phyloP scores from a whole-genome alignment of 2,113 vertebrate genomes.

The Tichodroma muraria region DNA sequence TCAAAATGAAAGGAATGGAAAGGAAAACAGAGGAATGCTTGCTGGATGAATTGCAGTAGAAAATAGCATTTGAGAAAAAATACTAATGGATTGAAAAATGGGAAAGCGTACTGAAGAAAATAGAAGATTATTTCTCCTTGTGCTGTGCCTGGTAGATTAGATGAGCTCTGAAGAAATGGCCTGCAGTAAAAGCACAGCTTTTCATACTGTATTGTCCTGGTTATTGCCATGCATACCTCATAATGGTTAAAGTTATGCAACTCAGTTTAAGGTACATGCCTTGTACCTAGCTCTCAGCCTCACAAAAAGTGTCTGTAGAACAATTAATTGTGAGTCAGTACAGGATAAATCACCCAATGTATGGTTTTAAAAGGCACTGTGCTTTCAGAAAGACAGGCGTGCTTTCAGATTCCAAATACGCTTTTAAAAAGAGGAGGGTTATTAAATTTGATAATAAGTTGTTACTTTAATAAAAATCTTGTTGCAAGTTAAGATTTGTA shows the following conservation, averaged over 20 bases:
- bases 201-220: neutral
- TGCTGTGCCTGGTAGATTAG: neutral
- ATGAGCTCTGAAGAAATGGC: neutral
- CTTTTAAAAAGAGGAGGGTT: neutral
- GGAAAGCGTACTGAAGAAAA: neutral
- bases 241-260: neutral
- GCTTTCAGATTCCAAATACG: neutral
- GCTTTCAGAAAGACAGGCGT: neutral
- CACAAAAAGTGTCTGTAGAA: neutral
- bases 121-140: neutral
- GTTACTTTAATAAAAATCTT: neutral
- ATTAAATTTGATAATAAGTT: neutral
- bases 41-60: neutral
- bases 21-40: neutral
- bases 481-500: neutral
- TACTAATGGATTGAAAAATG: slow-evolving; percentile 2
- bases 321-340: slow-evolving; percentile 7
- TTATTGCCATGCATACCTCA: neutral
- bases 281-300: neutral
- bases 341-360: neutral
- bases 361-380: neutral
- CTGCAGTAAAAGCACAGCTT: slow-evolving; percentile 3
- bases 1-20: neutral
- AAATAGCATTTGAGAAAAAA: neutral
- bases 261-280: neutral